These are phyloP conservation scores for Acromyrmex echinatior DNA, from an alignment of 1,140 invertebrate species.

Conservation along the genomic window DNA sequence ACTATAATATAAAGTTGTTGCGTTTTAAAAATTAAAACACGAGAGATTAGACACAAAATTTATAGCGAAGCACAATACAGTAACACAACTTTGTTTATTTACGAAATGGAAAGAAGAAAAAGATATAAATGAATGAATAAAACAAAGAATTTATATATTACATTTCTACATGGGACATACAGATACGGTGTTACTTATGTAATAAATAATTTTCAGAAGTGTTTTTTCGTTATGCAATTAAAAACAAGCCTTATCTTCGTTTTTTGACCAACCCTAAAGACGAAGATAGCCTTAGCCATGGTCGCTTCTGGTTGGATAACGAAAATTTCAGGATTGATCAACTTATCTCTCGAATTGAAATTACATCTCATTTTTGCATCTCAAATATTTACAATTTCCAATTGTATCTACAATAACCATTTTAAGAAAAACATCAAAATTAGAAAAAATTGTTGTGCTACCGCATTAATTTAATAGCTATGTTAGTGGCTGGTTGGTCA, in stretches of 20 bases:
- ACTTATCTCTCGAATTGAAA: too few species aligned
- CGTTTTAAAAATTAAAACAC: not conserved
- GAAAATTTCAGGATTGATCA: too few species aligned
- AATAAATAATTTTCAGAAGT: not conserved
- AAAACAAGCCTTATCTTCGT: too few species aligned
- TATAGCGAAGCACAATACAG: constrained; percentile 18
- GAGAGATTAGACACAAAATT: not conserved
- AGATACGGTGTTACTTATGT: not conserved
- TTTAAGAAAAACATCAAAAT: not conserved
- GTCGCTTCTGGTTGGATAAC: too few species aligned
- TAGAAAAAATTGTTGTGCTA: not conserved
- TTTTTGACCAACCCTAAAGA: too few species aligned
- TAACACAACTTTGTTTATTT: constrained; percentile 34
- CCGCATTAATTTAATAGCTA: constrained; percentile 27
- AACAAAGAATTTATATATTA: constrained; percentile 17
- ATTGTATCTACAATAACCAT: not conserved
- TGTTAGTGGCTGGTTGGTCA: constrained; percentile 13
- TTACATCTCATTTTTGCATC: too few species aligned
- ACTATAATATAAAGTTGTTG: not conserved
- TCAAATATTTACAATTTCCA: not conserved
- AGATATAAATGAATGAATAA: not conserved
- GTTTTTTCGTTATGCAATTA: too few species aligned
- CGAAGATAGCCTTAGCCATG: too few species aligned
- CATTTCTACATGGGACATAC: not conserved
- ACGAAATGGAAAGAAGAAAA: not conserved